Base-by-base conservation (phyloP, 2,797 vertebrate species). In the Borostomias antarcticus region DNA sequence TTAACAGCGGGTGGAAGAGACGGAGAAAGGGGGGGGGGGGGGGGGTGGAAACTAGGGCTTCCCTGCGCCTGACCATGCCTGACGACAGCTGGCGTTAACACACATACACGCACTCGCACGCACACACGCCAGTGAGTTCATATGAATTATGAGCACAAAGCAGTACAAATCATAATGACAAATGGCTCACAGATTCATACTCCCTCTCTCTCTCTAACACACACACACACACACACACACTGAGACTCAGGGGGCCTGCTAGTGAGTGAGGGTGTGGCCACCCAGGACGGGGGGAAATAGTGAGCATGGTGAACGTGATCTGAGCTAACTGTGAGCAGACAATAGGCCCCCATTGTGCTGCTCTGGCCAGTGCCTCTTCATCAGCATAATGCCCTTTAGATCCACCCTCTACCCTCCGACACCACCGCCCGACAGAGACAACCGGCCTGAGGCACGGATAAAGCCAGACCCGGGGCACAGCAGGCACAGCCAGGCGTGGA, bases 261-360 rank as follows among this genome's bases (percentile, higher is more conserved):
- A 13, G 33, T 53, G 30, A 80, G 25, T 48, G 30, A 81, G 80
- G 82, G 84, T 77, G 84, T 78, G 82, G 86, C 73, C 71, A 59
- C 68, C 65, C 67, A 81, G 75, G 80, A 88, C 75, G 73, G 68
- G 73, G 68, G 84, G 84, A 78, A 87, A 88, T 67, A 78, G 72
- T 23, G 28, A 19, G 25, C 79, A 45, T 47, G 85, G 79, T 85
- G 82, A 91, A 91, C 83, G 84, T 71, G 80, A 90, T 91, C 86
- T 78, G 74, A 73, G 67, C 76, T 67, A 40, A 72, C 73, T 75
- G 75, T 77, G n/a, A n/a, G n/a, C 72, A 78, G 73, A 92, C 90
- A 92, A 91, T 86, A 77, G 72, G 58, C n/a, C 70, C 26, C 83
- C 74, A 88, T 89, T 92, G 88, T 92, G 10, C 61, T 57, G 35